A percentile compares a stretch with the other conserved stretches of the same genome.
phyloP scores from a whole-genome alignment of 2,888 invertebrate species.

The Neoitamus cyanurus region DNA sequence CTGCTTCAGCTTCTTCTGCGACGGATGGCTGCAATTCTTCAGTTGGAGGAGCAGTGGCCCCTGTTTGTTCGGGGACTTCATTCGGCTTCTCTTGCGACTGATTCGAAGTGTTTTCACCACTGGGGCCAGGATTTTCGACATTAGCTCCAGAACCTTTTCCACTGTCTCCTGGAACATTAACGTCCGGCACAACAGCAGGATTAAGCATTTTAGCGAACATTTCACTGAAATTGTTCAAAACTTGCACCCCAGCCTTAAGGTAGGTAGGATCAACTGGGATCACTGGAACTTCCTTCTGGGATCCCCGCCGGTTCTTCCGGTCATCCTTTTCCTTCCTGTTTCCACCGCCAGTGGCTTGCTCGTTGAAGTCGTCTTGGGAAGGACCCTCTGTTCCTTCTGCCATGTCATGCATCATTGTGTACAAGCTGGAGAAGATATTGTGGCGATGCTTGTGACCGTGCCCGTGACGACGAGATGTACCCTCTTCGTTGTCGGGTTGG shows the following conservation, averaged over 20 bases:
- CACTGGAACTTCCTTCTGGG: background rate
- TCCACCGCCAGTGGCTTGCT: conserved; percentile 49
- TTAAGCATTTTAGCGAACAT: conserved; percentile 65
- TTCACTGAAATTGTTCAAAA: conserved; percentile 63
- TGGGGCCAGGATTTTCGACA: background rate
- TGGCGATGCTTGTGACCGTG: conserved; percentile 50
- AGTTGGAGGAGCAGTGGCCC: background rate
- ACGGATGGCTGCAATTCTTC: background rate
- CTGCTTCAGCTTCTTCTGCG: background rate
- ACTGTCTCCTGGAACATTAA: background rate
- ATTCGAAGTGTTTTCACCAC: background rate
- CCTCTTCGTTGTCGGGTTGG: background rate
- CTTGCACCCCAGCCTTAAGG: conserved; percentile 62
- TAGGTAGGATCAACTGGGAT: conserved; percentile 25
- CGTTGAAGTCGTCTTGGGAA: background rate
- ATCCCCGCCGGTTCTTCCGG: conserved; percentile 8
- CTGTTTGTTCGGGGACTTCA: background rate
- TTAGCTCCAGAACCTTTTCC: background rate
- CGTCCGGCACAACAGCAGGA: conserved; percentile 53
- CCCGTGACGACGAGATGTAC: conserved; percentile 52
- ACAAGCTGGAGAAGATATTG: conserved; percentile 56
- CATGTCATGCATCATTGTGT: conserved; percentile 60
- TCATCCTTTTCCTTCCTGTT: conserved; percentile 15
- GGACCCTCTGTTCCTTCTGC: conserved; percentile 55
- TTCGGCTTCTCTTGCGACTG: background rate